A percentile compares a stretch with the other conserved stretches of the same genome.
Evolutionary conservation across 2,113 vertebrate species (phyloP).

Genomic region (Ramphastos sulfuratus): DNA sequence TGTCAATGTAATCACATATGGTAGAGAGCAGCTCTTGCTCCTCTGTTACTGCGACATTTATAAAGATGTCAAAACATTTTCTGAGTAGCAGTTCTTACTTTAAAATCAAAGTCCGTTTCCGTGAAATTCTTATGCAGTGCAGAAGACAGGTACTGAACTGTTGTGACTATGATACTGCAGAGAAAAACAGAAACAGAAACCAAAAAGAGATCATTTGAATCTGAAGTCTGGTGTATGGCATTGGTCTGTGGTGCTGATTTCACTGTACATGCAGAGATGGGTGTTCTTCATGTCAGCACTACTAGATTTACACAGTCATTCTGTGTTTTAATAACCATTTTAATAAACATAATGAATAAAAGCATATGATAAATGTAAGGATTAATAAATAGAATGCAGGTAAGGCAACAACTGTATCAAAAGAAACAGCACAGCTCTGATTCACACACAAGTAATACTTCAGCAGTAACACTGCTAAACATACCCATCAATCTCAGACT

Average conservation of each 20-base stretch:
- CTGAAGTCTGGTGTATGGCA: not conserved
- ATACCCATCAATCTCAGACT: not conserved
- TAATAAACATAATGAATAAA: not conserved
- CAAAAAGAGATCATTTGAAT: not conserved
- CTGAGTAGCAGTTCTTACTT: constrained; percentile 77
- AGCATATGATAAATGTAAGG: not conserved
- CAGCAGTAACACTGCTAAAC: not conserved
- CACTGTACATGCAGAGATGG: rapidly evolving
- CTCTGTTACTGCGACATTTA: not conserved
- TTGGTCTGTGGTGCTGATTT: not conserved
- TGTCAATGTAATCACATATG: not conserved
- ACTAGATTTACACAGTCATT: not conserved
- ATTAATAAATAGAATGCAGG: not conserved
- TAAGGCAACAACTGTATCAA: not conserved
- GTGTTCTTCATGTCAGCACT: not conserved
- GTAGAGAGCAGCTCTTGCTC: not conserved
- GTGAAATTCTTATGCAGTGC: constrained; percentile 97
- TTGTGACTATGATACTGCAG: constrained; percentile 94
- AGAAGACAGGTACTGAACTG: constrained; percentile 91
- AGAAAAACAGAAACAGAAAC: constrained; percentile 25
- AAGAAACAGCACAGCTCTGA: not conserved
- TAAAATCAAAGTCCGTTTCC: constrained; percentile 96
- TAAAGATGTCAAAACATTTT: not conserved
- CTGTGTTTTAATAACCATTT: not conserved
- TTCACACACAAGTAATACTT: not conserved